These are phyloP conservation scores for Linurgus olivaceus DNA, from an alignment of 2,797 vertebrate species.

Conservation along the genomic window DNA sequence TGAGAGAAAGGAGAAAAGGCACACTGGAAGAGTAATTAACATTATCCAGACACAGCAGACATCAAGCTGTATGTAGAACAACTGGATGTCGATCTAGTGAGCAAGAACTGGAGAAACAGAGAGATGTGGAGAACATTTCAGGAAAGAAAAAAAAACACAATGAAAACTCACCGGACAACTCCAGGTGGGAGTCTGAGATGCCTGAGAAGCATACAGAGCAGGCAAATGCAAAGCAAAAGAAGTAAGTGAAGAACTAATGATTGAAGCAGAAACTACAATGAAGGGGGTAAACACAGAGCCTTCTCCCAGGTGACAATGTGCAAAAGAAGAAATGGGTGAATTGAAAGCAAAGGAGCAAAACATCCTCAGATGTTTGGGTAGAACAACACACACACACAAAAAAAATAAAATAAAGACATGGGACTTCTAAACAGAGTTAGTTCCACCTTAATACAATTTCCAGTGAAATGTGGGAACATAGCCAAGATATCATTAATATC, in stretches of 20 bases:
- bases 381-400: not conserved
- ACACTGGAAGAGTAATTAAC: not conserved
- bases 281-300: not conserved
- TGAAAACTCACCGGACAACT: not conserved
- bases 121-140: not conserved
- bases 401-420: not conserved
- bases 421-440: not conserved
- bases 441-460: not conserved
- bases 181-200: not conserved
- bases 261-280: not conserved
- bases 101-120: not conserved
- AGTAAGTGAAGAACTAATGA: not conserved
- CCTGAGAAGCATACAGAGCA: not conserved
- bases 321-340: not conserved
- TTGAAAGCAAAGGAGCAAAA: not conserved
- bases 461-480: not conserved
- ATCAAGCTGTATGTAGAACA: not conserved
- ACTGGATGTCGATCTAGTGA: accelerated
- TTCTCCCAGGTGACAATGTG: not conserved
- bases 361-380: not conserved
- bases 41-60: not conserved
- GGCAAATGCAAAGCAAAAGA: not conserved
- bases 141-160: not conserved
- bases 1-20: not conserved
- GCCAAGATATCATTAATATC: not conserved